A percentile compares a stretch with the other conserved stretches of the same genome.
Evolutionary conservation across 2,113 vertebrate genomes (phyloP).

Genomic region (Picathartes gymnocephalus): DNA sequence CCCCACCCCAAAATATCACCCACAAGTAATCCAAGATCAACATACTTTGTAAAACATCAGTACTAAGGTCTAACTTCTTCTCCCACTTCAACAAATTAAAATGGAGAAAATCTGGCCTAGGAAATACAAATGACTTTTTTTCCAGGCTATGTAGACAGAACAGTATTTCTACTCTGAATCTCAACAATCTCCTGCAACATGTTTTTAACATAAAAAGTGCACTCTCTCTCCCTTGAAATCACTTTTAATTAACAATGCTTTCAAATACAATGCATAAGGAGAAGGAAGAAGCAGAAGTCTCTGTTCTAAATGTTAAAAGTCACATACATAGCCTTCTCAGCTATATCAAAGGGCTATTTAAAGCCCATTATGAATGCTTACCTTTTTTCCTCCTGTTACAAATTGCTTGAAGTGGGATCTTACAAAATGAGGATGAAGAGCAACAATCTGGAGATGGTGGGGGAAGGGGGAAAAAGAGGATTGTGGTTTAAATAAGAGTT

Average conservation of each 20-base stretch:
- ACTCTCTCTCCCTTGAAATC: background rate
- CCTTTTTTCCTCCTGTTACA: slow-evolving; percentile 97
- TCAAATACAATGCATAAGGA: background rate
- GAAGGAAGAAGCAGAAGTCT: background rate
- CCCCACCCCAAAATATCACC: background rate
- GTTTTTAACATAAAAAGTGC: background rate
- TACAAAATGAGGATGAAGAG: slow-evolving; percentile 91
- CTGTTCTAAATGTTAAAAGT: background rate
- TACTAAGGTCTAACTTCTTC: background rate
- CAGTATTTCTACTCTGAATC: background rate
- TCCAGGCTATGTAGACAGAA: background rate
- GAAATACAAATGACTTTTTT: background rate
- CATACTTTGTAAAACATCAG: background rate
- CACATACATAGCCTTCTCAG: background rate
- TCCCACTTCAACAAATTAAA: background rate
- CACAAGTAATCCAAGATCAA: background rate
- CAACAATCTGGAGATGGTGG: slow-evolving; percentile 71
- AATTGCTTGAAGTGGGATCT: slow-evolving; percentile 95
- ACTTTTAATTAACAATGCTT: background rate
- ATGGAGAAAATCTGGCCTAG: background rate
- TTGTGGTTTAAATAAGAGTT: background rate
- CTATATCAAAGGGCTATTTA: background rate
- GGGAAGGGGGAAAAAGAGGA: background rate
- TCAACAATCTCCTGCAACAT: background rate
- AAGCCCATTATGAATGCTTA: slow-evolving; percentile 50